phyloP scores from a whole-genome alignment of 2,888 invertebrate species.

The Fabriciana adippe region DNA sequence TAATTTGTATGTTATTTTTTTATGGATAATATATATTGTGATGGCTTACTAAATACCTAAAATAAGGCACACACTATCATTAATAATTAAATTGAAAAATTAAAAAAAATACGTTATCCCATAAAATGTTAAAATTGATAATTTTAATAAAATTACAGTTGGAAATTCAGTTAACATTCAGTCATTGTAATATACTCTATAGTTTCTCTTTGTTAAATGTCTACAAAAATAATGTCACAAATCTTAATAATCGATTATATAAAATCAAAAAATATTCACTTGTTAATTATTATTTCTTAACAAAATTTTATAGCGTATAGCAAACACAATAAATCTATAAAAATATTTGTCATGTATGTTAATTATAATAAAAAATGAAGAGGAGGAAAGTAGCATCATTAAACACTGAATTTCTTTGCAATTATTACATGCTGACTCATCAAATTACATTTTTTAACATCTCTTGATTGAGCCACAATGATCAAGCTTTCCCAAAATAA shows the following conservation, averaged over 20 bases:
- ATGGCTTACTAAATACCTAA: no score
- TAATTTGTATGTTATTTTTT: no score
- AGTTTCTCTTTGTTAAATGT: constrained; percentile 9
- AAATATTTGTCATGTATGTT: constrained; percentile 16
- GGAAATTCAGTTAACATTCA: background rate
- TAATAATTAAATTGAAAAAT: no score
- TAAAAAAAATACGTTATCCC: background rate
- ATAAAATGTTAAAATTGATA: background rate
- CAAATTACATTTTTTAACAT: no score
- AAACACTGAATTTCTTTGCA: no score
- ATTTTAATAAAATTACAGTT: background rate
- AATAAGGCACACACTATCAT: no score
- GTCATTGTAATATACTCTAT: background rate
- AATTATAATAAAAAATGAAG: background rate
- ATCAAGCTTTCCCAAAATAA: no score
- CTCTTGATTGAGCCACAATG: no score
- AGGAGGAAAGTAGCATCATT: background rate
- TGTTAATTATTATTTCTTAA: constrained; percentile 19
- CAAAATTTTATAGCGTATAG: constrained; percentile 25
- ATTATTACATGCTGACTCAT: no score
- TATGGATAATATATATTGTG: no score
- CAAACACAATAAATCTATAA: constrained; percentile 18
- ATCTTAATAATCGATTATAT: constrained; percentile 9
- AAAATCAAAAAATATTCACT: constrained; percentile 26
- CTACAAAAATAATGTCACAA: constrained; percentile 25